A percentile compares a stretch with the other conserved stretches of the same genome.
phyloP scores from a whole-genome alignment of 2,888 invertebrate genomes.

The Melanophora roralis region DNA sequence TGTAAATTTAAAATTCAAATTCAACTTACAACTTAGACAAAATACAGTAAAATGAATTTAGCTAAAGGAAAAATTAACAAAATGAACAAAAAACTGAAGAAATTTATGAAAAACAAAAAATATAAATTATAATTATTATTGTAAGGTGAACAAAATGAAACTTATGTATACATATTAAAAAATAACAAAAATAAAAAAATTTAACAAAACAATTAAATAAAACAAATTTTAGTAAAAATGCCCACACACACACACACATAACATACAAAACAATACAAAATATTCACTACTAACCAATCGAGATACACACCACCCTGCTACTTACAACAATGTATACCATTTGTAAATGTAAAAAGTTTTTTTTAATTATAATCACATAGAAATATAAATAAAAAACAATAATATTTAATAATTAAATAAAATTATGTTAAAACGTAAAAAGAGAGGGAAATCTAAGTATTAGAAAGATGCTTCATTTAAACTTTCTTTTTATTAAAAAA shows the following conservation, averaged over 20 bases:
- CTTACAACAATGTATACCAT: conserved; percentile 59
- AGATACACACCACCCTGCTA: conserved; percentile 20
- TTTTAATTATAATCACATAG: conserved; percentile 57
- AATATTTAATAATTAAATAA: conserved; percentile 42
- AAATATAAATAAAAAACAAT: conserved; percentile 44
- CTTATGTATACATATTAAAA: conserved; percentile 58
- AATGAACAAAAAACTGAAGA: conserved; percentile 27
- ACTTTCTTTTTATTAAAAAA: conserved; percentile 16
- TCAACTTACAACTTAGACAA: conserved; percentile 41
- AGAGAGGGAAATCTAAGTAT: not conserved
- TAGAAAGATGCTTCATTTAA: conserved; percentile 27
- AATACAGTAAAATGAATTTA: conserved; percentile 57
- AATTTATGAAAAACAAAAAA: conserved; percentile 47
- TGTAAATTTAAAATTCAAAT: conserved; percentile 41
- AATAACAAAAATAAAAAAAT: conserved; percentile 55
- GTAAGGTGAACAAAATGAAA: conserved; percentile 54
- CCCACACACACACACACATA: conserved; percentile 24
- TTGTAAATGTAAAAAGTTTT: conserved; percentile 61
- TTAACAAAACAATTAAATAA: not conserved
- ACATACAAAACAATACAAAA: conserved; percentile 50
- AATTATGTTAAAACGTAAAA: conserved; percentile 30
- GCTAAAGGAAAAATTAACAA: conserved; percentile 39
- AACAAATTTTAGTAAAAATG: conserved; percentile 57
- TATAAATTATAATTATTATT: conserved; percentile 58
- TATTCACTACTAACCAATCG: not conserved